These are phyloP conservation scores for Furcula furcula DNA, from an alignment of 2,888 invertebrate species.

Conservation along the genomic window DNA sequence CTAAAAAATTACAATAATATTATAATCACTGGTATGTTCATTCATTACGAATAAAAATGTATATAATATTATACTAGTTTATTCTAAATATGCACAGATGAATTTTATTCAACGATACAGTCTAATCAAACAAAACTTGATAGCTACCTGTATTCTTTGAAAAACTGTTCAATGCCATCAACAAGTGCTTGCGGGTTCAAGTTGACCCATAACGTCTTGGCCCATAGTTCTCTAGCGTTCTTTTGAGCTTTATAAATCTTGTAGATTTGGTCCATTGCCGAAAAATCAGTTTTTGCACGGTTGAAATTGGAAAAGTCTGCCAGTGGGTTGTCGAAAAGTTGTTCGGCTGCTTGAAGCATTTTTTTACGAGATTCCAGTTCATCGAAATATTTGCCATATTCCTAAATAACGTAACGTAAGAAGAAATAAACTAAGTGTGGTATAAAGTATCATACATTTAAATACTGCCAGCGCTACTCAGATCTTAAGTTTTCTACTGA, in stretches of 20 bases:
- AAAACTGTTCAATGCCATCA: slow-evolving; percentile 92
- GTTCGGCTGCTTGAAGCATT: slow-evolving; percentile 84
- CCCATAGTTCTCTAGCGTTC: slow-evolving; percentile 89
- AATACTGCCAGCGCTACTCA: too few relatives aligned
- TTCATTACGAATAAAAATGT: too few relatives aligned
- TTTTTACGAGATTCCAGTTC: slow-evolving; percentile 85
- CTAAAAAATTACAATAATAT: slow-evolving; percentile 62
- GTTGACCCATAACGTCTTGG: slow-evolving; percentile 93
- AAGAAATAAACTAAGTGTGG: too few relatives aligned
- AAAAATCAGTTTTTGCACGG: slow-evolving; percentile 83
- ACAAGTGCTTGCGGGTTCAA: slow-evolving; percentile 91
- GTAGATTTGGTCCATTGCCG: slow-evolving; percentile 86
- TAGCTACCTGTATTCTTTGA: slow-evolving; percentile 85
- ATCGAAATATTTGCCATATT: slow-evolving; percentile 84
- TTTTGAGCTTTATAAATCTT: slow-evolving; percentile 90
- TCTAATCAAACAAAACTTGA: too few relatives aligned
- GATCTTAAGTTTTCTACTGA: too few relatives aligned
- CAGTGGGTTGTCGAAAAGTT: slow-evolving; percentile 92
- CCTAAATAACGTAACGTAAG: too few relatives aligned
- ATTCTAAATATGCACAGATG: too few relatives aligned
- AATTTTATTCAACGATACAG: too few relatives aligned
- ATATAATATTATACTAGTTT: too few relatives aligned
- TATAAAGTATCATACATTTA: too few relatives aligned
- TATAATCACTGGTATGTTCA: too few relatives aligned
- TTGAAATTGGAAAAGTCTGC: slow-evolving; percentile 91